Conservation (phyloP, 92 coral and sea anemone genomes). For the Palythoa grandiflora region DNA sequence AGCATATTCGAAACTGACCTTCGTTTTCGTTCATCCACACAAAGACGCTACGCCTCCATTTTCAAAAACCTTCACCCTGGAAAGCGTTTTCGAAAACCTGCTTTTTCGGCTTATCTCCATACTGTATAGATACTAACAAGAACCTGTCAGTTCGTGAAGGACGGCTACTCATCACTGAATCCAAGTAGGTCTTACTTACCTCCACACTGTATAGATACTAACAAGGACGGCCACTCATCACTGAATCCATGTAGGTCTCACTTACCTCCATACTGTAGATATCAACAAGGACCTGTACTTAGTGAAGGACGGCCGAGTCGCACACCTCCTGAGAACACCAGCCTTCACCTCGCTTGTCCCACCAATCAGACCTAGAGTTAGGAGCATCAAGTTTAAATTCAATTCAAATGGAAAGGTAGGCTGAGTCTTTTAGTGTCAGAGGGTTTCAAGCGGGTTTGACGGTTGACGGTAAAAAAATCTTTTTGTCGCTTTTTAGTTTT, state of each 20-base stretch:
- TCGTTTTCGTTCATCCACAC: no score
- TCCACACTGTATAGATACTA: conserved; percentile 64
- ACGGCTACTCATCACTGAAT: not conserved
- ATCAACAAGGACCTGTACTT: conserved; percentile 72
- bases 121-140: not conserved
- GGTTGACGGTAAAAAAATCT: no score
- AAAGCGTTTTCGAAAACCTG: no score
- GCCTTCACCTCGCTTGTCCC: conserved; percentile 73
- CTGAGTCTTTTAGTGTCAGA: not conserved
- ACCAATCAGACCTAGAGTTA: conserved; percentile 74
- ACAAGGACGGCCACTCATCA: not conserved
- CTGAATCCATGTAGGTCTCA: conserved; percentile 11
- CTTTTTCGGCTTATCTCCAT: no score
- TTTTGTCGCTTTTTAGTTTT: no score
- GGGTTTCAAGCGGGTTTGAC: not conserved
- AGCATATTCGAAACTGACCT: no score
- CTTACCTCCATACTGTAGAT: conserved; percentile 52
- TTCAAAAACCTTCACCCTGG: no score
- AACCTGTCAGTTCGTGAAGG: not conserved
- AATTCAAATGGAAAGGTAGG: conserved; percentile 82
- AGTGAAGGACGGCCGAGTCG: conserved; percentile 80
- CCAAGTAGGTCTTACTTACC: conserved; percentile 1
- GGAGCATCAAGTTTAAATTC: conserved; percentile 78
- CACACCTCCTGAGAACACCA: conserved; percentile 76
- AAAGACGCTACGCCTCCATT: no score